Percentiles rank a stretch among this genome's conserved stretches.
Conservation (phyloP, 1,140 invertebrate genomes). For the Drosophila truncata region DNA sequence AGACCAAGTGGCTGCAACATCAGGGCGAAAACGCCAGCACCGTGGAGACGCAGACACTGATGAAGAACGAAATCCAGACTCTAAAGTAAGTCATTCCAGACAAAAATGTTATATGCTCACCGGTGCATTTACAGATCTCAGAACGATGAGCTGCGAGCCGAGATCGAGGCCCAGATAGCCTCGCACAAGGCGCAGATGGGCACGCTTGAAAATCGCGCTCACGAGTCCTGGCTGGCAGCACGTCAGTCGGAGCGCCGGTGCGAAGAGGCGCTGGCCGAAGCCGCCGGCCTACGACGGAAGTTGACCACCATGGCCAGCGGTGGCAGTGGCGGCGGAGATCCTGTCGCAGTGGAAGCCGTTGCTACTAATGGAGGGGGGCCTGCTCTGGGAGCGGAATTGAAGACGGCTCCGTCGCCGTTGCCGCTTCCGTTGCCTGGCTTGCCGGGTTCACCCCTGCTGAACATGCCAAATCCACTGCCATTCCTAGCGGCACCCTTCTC, state of each 20-base stretch:
- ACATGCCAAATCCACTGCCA: constrained; percentile 84
- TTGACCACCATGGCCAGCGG: constrained; percentile 86
- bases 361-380: constrained; percentile 47
- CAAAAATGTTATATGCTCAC: neutral
- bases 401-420: constrained; percentile 80
- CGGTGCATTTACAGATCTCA: constrained; percentile 86
- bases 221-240: constrained; percentile 92
- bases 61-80: constrained; percentile 92
- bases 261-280: constrained; percentile 91
- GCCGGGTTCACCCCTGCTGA: constrained; percentile 74
- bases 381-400: constrained; percentile 41
- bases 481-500: constrained; percentile 86
- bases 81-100: constrained; percentile 88
- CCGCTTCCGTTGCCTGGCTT: constrained; percentile 79
- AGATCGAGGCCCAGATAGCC: constrained; percentile 92
- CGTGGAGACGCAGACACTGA: constrained; percentile 90
- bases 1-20: constrained; percentile 93
- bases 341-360: constrained; percentile 38
- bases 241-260: constrained; percentile 91
- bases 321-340: constrained; percentile 30
- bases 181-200: constrained; percentile 91
- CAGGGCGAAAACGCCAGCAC: constrained; percentile 93
- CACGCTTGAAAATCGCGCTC: constrained; percentile 90
- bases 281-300: constrained; percentile 90
- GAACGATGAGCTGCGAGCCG: constrained; percentile 90